Base-by-base conservation (phyloP, 2,797 vertebrate species). In the Dicrostonyx torquatus region DNA sequence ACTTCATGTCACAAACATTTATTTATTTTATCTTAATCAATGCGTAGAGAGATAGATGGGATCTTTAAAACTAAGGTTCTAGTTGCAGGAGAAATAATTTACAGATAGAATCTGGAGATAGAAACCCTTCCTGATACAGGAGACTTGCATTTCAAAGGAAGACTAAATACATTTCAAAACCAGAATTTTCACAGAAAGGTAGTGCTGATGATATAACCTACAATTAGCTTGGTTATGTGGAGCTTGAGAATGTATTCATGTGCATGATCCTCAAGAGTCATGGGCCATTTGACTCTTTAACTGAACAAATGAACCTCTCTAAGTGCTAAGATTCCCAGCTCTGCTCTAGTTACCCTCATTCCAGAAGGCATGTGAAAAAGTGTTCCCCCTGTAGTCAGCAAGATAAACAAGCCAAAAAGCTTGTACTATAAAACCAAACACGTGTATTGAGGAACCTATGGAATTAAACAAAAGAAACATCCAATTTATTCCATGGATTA, bases 401-500 rank as follows among this genome's bases (percentile, higher is more conserved):
- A 72, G 73, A 90, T 29, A 72, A 96, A 66, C 26, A 45, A 79
- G 40, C n/a, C 78, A 91, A 70, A 79, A 37, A 95, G 64, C 5
- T 94, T 78, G 85, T 55, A 78, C 29, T 70, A 72, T 73, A 86
- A 95, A 96, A 83, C 94, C 97, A 98, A 98, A 96, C 82, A 14
- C 95, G 83, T 79, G 89, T 88, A 83, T 66, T 97, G 95, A 96
- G 76, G 62, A 94, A 88, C 97, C 97, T 80, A 88, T 86, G 77
- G 60, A 79, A 97, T 97, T 96, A 76, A 84, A 55, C 24, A 40
- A 78, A 60, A 64, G 83, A 97, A 97, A 97, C 96, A 97, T 10
- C 96, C 87, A 95, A 98, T 88, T 96, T 93, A 83, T 96, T 89
- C 95, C 96, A 95, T 98, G 98, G 97, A 98, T 97, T 97, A 98